Conservation (phyloP, 2,113 vertebrate species). For the Galbula dea region DNA sequence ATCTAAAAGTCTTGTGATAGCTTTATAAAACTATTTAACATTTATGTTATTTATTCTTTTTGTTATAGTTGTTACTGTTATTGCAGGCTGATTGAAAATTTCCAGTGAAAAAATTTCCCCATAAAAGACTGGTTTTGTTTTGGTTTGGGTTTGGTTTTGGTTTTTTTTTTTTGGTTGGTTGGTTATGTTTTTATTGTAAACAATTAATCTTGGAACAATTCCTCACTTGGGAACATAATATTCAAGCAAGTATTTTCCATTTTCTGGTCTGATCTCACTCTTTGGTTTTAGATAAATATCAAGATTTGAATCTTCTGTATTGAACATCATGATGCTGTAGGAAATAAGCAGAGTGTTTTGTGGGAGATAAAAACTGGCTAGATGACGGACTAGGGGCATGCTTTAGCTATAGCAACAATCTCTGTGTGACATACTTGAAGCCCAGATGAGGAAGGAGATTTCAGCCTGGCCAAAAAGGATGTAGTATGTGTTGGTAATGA, state of each 20-base stretch:
- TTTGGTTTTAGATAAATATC: not conserved
- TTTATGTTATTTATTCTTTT: not conserved
- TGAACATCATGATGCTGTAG: not conserved
- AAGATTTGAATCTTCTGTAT: not conserved
- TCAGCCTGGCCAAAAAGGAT: not conserved
- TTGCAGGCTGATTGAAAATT: not conserved
- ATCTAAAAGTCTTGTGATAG: not conserved
- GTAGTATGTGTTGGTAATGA: not conserved
- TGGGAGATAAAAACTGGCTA: not conserved
- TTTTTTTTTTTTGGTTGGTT: too few relatives aligned
- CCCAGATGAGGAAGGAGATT: not conserved
- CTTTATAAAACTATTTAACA: not conserved
- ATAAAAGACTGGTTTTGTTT: not conserved
- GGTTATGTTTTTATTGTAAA: not conserved
- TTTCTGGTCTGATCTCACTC: not conserved
- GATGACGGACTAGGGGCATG: rapidly evolving
- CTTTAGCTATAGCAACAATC: not conserved
- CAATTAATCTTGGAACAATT: not conserved
- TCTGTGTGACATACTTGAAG: rapidly evolving
- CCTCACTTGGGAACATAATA: not conserved
- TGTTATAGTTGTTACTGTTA: not conserved
- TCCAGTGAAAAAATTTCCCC: not conserved
- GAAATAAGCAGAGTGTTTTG: not conserved
- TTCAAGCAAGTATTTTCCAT: not conserved
- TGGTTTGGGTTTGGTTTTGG: too few relatives aligned